Evolutionary conservation across 2,797 vertebrate species (phyloP).

Genomic region (Typhlichthys subterraneus): DNA sequence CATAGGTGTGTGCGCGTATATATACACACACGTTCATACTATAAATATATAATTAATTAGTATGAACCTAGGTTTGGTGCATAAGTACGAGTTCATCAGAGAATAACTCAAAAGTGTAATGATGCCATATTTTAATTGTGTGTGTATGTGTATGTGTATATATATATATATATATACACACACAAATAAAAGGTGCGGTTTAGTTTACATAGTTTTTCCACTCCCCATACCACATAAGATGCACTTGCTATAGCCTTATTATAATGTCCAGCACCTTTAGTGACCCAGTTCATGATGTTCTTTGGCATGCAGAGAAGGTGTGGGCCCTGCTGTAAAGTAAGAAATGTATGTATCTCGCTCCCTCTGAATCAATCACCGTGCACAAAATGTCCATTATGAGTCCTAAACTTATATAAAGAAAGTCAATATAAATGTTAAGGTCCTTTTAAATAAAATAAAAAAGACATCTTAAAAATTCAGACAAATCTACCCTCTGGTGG

Average conservation of each 20-base stretch:
- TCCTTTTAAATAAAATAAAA: slow-evolving; percentile 2
- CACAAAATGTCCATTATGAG: slow-evolving; percentile 24
- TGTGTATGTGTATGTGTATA: too few species aligned
- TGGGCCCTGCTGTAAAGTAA: background rate
- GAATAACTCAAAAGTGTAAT: too few species aligned
- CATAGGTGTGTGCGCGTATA: too few species aligned
- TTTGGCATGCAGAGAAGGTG: slow-evolving; percentile 60
- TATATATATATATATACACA: too few species aligned
- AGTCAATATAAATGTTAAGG: slow-evolving; percentile 4
- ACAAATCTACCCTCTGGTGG: background rate
- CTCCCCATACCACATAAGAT: slow-evolving; percentile 25
- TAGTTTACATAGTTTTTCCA: background rate
- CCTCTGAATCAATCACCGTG: slow-evolving; percentile 36
- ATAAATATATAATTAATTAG: too few species aligned
- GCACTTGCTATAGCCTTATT: background rate
- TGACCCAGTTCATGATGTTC: slow-evolving; percentile 53
- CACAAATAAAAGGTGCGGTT: too few species aligned
- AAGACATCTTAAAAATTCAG: background rate
- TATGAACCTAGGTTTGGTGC: too few species aligned
- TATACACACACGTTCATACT: too few species aligned
- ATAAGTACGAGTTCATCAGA: too few species aligned
- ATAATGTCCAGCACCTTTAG: slow-evolving; percentile 34
- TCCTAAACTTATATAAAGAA: slow-evolving; percentile 16
- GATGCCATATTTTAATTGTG: too few species aligned
- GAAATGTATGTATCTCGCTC: slow-evolving; percentile 8